Evolutionary conservation across 2,888 invertebrate species (phyloP).

Genomic region (Heliothis peltigera): DNA sequence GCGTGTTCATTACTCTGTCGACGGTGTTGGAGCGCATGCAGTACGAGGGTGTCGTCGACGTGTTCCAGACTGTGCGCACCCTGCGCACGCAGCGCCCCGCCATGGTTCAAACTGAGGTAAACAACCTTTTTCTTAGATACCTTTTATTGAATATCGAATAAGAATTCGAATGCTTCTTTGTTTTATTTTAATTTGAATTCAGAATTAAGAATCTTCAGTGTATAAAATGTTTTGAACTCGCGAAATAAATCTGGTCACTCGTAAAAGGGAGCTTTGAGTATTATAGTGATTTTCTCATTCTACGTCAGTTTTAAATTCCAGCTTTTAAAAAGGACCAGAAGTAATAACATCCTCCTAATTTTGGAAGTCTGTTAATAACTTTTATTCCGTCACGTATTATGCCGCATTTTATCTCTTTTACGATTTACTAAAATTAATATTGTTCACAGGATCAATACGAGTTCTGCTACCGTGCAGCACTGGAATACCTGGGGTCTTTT

Average conservation of each 20-base stretch:
- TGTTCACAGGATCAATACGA: constrained; percentile 98
- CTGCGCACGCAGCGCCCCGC: constrained; percentile 99
- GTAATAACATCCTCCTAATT: no score
- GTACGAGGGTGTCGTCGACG: constrained; percentile 99
- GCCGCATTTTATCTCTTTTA: no score
- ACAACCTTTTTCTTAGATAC: no score
- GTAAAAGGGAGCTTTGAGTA: no score
- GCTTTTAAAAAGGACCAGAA: no score
- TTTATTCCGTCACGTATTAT: no score
- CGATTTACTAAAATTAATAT: constrained; percentile 18
- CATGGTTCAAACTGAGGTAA: constrained; percentile 97
- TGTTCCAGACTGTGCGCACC: constrained; percentile 99
- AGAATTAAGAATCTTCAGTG: neutral
- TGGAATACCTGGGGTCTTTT: constrained; percentile 99
- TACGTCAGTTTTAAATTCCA: no score
- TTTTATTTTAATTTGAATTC: neutral
- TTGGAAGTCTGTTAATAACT: no score
- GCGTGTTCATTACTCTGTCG: constrained; percentile 99
- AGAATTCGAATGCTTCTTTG: no score
- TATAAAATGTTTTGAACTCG: no score
- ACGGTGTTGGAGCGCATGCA: constrained; percentile 99
- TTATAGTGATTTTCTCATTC: no score
- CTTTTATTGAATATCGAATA: neutral
- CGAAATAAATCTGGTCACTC: no score
- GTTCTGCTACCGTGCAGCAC: constrained; percentile 99